Base-by-base conservation (phyloP, 2,113 vertebrate species). In the Bagarius yarrelli region DNA sequence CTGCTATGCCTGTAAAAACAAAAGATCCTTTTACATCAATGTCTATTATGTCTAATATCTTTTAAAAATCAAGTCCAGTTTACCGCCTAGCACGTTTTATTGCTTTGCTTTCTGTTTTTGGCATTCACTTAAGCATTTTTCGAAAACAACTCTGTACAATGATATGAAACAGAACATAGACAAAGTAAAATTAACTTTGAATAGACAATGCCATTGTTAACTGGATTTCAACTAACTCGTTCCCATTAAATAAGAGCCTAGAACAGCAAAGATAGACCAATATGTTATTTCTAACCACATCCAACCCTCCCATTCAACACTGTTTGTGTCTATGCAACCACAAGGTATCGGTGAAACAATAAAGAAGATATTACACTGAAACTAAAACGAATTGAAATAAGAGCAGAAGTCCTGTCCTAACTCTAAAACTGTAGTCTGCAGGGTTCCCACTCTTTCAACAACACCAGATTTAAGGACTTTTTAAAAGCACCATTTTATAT, bases 361-460 rank as follows among this genome's bases (percentile, higher is more conserved):
- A 75, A 79, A 67, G 70, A 27, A 60, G 30, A 79, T 79, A 67
- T 4, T 5, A 63, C 52, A 79, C 80, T 79, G 80, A 76, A 85
- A 79, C 44, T 61, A 19, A 13, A 79, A n/a, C 34, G 34, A 32
- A 47, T 75, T n/a, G 34, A 64, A 60, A 84, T 47, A 47, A 83
- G 34, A 30, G 34, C 27, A 63, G 63, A 40, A 8, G 23, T 30
- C 25, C 47, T 53, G 11, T 64, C n/a, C 8, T 40, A 40, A 21
- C 27, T 40, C 36, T 15, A 3, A 30, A 23, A 69, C 19, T 59
- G 59, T 23, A 6, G 30, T 53, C 13, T 15, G 27, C 27, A 0
- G 16, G 15, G 13, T 27, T 21, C 8, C 18, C 11, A 19, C 13
- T 19, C 32, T 21, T 36, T 30, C 1, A 2, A 64, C 6, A 32